Base-by-base conservation (phyloP, 2,888 invertebrate species). In the Ptychoptera contaminata region DNA sequence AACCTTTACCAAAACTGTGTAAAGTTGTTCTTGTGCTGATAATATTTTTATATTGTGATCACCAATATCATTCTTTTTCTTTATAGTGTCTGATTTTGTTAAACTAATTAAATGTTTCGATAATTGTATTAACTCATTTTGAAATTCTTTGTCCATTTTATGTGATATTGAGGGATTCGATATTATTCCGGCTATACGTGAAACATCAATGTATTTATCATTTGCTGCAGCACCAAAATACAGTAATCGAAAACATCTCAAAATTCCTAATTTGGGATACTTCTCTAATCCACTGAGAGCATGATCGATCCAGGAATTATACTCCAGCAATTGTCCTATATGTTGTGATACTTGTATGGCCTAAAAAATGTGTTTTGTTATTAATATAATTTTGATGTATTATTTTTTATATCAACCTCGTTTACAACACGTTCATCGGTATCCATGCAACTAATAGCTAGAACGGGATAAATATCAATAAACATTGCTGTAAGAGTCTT, bases 401-500 rank as follows among this genome's bases (percentile, higher is more conserved):
- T 23, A 10, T 1, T 23, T 8, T 31, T 37, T n/a, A 23, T 23
- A 23, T 23, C 3, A 43, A 54, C 54, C 46, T 63, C 58, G 2
- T 50, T 53, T 0, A 52, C 51, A 0, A 64, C 58, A 7, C 38
- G 11, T 0, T 51, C 2, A 12, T 61, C 61, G 0, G 42, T n/a
- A 48, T 66, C 65, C 7, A 54, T 50, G 41, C 63, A 62, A 9
- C 59, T 57, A 16, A 52, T 56, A 9, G 63, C 54, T 2, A 66
- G 44, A 12, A 63, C 59, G 0, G 56, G 53, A 43, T 60, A 64
- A 8, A 64, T 58, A 41, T 66, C 65, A 34, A 60, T 59, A 46
- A 64, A 62, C 43, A 61, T 61, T 1, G 61, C 58, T 0, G 63
- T 62, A 55, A 65, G 58, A 0, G 60, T 51, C 0, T 58, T 53